Percentiles rank a stretch among this genome's conserved stretches.
Conservation (phyloP, 1,140 invertebrate genomes). For the Drosophila ercepeae region DNA sequence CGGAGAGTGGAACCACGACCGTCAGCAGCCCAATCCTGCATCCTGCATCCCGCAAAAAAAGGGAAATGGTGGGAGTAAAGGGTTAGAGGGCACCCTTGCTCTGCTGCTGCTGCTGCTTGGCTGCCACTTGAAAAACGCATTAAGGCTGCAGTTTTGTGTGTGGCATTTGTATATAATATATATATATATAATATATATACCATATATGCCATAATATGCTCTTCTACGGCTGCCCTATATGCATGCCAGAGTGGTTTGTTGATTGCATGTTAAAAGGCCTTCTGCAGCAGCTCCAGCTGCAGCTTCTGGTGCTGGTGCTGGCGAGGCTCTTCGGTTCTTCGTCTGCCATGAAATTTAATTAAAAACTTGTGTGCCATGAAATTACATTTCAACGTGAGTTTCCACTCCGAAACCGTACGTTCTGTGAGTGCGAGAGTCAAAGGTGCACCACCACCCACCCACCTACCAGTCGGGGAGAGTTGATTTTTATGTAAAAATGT, state of each 20-base stretch:
- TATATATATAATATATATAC: slow-evolving; percentile 44
- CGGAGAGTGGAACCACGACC: slow-evolving; percentile 16
- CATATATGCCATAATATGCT: slow-evolving; percentile 33
- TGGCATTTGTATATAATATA: slow-evolving; percentile 66
- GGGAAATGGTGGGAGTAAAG: neutral
- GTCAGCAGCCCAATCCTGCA: slow-evolving; percentile 6
- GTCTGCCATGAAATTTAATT: slow-evolving; percentile 81
- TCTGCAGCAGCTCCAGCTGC: slow-evolving; percentile 22
- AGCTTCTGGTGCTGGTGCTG: slow-evolving; percentile 18
- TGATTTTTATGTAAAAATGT: slow-evolving; percentile 65
- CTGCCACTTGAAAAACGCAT: slow-evolving; percentile 79
- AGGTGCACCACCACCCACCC: no score
- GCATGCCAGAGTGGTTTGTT: slow-evolving; percentile 79
- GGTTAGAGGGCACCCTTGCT: neutral
- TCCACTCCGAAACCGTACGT: slow-evolving; percentile 32
- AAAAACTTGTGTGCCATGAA: slow-evolving; percentile 83
- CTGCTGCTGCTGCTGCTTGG: slow-evolving; percentile 46
- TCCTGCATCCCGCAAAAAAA: neutral
- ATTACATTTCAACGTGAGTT: slow-evolving; percentile 79
- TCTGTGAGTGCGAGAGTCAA: slow-evolving; percentile 30
- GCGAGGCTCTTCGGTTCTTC: slow-evolving; percentile 42
- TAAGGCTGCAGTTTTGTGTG: slow-evolving; percentile 75
- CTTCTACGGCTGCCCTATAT: slow-evolving; percentile 71
- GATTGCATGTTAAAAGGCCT: slow-evolving; percentile 79
- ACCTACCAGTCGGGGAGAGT: slow-evolving; percentile 19